Percentiles rank a stretch among this genome's conserved stretches.
These are phyloP conservation scores for Drosophila nigromelanica DNA, from an alignment of 1,140 invertebrate species.

Conservation along the genomic window DNA sequence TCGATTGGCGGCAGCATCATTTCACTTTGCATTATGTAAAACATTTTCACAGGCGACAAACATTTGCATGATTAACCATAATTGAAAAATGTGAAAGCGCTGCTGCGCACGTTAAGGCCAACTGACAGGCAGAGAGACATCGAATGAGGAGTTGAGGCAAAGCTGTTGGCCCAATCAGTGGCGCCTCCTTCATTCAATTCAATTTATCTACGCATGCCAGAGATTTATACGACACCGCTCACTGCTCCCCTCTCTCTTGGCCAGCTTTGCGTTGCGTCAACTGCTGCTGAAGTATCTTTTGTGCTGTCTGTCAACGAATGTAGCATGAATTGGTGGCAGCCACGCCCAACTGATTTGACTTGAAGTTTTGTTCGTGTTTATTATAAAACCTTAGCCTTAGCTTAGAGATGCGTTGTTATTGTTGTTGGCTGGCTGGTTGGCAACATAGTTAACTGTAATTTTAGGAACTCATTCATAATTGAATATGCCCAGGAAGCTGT, in stretches of 20 bases:
- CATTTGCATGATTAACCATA: slow-evolving; percentile 82
- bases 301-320: slow-evolving; percentile 7
- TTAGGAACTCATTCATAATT: slow-evolving; percentile 74
- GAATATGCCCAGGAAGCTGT: slow-evolving; percentile 56
- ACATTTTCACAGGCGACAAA: slow-evolving; percentile 79
- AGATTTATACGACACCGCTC: slow-evolving; percentile 1
- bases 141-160: neutral
- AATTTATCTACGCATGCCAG: slow-evolving; percentile 76
- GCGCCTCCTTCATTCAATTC: slow-evolving; percentile 64
- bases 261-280: slow-evolving; percentile 14
- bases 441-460: slow-evolving; percentile 61
- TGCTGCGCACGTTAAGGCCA: slow-evolving; percentile 21
- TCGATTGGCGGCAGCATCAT: slow-evolving; percentile 38
- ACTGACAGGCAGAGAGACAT: slow-evolving; percentile 15
- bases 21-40: slow-evolving; percentile 82
- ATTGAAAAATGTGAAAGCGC: slow-evolving; percentile 73
- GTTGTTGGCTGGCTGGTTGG: slow-evolving; percentile 5
- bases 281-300: slow-evolving; percentile 7
- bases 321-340: slow-evolving; percentile 8
- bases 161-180: slow-evolving; percentile 57
- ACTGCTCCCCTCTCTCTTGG: neutral
- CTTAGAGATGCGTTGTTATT: slow-evolving; percentile 6
- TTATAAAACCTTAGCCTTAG: neutral
- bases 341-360: slow-evolving; percentile 24
- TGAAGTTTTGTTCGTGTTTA: slow-evolving; percentile 13